These are phyloP conservation scores for Tolmerus cingulatus DNA, from an alignment of 2,888 invertebrate species.

Conservation along the genomic window DNA sequence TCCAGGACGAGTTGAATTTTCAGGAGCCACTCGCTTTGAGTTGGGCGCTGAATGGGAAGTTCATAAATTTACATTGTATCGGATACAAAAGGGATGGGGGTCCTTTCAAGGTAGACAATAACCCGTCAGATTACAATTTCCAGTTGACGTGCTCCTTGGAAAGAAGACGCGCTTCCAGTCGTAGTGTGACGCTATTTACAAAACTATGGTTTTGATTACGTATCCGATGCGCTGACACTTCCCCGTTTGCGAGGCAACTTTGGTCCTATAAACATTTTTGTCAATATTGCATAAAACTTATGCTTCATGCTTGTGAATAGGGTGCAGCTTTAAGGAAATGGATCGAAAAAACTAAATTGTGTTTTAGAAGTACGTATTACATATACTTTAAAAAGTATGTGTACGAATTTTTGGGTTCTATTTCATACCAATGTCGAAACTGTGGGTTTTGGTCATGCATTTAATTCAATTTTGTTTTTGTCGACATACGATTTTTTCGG, in stretches of 20 bases:
- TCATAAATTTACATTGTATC: slow-evolving; percentile 35
- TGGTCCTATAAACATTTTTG: neutral
- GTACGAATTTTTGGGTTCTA: too few species aligned
- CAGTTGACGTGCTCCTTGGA: neutral
- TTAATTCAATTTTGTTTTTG: too few species aligned
- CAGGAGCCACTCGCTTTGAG: neutral
- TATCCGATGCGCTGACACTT: neutral
- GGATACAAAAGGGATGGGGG: neutral
- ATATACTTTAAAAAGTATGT: too few species aligned
- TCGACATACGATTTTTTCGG: too few species aligned
- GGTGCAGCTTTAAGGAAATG: too few species aligned
- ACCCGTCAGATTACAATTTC: slow-evolving; percentile 1
- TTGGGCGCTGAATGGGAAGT: slow-evolving; percentile 1
- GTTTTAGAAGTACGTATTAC: too few species aligned
- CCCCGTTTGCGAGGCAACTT: neutral
- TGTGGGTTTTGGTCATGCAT: too few species aligned
- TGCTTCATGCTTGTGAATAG: neutral
- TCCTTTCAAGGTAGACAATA: slow-evolving; percentile 6
- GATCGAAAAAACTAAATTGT: too few species aligned
- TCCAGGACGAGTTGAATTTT: slow-evolving; percentile 13
- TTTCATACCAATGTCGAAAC: too few species aligned
- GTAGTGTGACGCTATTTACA: neutral
- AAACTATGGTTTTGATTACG: neutral
- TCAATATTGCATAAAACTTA: neutral
- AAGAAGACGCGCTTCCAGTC: neutral